These are phyloP conservation scores for Gobionotothen gibberifrons DNA, from an alignment of 2,797 vertebrate genomes.

Conservation along the genomic window DNA sequence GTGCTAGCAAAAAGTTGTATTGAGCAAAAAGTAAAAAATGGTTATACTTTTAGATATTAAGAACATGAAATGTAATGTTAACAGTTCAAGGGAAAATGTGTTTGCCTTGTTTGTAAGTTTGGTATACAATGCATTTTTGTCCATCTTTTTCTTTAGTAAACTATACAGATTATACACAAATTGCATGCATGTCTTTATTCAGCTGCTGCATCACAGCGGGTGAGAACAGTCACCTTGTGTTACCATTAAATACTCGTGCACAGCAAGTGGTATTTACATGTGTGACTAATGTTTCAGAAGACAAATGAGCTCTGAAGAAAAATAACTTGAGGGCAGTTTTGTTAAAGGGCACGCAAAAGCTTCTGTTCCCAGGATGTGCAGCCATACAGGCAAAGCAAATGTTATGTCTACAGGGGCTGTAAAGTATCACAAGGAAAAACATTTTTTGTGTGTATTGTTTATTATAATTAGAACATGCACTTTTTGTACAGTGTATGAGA, in stretches of 20 bases:
- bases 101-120: background rate
- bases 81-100: background rate
- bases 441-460: background rate
- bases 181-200: background rate
- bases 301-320: conserved; percentile 33
- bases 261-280: conserved; percentile 35
- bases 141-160: background rate
- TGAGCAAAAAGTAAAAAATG: background rate
- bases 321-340: conserved; percentile 22
- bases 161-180: accelerated
- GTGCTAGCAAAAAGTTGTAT: conserved; percentile 1
- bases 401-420: conserved; percentile 8
- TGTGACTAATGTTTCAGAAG: conserved; percentile 36
- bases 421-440: conserved; percentile 8
- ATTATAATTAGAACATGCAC: conserved; percentile 6
- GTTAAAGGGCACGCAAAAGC: conserved; percentile 40
- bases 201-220: conserved; percentile 2
- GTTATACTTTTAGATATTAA: background rate
- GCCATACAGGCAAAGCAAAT: background rate
- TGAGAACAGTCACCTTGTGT: conserved; percentile 9
- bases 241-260: conserved; percentile 5
- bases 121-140: background rate
- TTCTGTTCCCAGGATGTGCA: conserved; percentile 9
- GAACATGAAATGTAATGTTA: background rate
- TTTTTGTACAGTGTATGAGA: background rate